These are phyloP conservation scores for Cyprinus carpio DNA, from an alignment of 2,113 vertebrate species.

Conservation along the genomic window DNA sequence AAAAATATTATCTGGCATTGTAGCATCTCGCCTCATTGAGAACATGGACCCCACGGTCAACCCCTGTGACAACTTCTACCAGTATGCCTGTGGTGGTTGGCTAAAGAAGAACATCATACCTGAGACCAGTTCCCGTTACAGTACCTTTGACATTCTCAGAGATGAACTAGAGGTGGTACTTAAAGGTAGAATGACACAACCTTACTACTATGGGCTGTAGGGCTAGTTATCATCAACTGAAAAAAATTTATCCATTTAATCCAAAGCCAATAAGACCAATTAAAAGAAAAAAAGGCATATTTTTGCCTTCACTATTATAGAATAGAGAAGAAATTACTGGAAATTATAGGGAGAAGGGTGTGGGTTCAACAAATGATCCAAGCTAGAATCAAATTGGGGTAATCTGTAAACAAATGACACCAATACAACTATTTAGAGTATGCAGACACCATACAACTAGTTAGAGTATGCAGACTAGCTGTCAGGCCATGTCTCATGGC, in stretches of 20 bases:
- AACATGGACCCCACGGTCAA: slow-evolving; percentile 86
- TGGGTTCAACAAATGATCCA: too few relatives aligned
- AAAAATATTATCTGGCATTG: slow-evolving; percentile 12
- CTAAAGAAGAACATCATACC: slow-evolving; percentile 91
- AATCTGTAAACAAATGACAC: too few relatives aligned
- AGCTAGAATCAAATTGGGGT: too few relatives aligned
- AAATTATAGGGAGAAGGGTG: too few relatives aligned
- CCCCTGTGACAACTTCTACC: slow-evolving; percentile 90
- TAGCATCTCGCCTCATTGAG: slow-evolving; percentile 90
- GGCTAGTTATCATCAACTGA: not conserved
- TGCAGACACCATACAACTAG: too few relatives aligned
- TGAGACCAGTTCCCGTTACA: slow-evolving; percentile 90
- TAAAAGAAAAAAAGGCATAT: not conserved
- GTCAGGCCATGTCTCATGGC: too few relatives aligned
- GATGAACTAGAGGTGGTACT: slow-evolving; percentile 90
- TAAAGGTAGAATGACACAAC: slow-evolving; percentile 80
- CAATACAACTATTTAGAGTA: too few relatives aligned
- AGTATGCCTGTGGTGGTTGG: slow-evolving; percentile 96
- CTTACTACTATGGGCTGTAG: not conserved
- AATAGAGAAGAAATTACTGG: too few relatives aligned
- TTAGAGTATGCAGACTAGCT: too few relatives aligned
- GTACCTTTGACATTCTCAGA: slow-evolving; percentile 93
- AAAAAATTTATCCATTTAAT: not conserved
- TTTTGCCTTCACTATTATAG: not conserved
- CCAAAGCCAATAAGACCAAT: not conserved